Base-by-base conservation (phyloP, 2,113 vertebrate species). In the Cyanistes caeruleus region DNA sequence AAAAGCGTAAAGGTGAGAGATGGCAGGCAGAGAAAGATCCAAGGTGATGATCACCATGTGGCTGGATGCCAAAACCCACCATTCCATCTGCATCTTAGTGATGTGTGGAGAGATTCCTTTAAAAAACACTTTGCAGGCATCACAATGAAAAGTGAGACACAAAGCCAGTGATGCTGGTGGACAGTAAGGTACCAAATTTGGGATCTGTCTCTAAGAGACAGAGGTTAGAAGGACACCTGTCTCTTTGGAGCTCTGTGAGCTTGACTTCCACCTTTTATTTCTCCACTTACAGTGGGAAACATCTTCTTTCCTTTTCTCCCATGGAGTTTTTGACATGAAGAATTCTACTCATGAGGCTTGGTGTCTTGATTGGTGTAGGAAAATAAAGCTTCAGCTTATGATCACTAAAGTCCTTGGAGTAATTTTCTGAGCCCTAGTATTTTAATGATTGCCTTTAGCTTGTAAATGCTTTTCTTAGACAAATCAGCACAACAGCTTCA, bases 371-470 rank as follows among this genome's bases (percentile, higher is more conserved):
- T 84, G 46, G 16, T 90, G 55, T 30, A 48, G 30, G 79, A 93
- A 91, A 97, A 96, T 76, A 97, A 96, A 96, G 72, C 53, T 94
- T 95, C 49, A 15, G 53, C 30, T 96, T 67, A 58, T 84, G 78
- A 90, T 97, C 91, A 96, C 89, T 96, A 65, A 97, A 91, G 39
- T 96, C 82, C 80, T 95, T 96, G 76, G 65, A 90, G 81, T 95
- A 3, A 75, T 90, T 96, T 96, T 94, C 93, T 90, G 23, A 68
- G 82, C 82, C 70, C 92, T 93, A 96, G 86, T 90, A 97, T 97
- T 96, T 95, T 96, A 95, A 93, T 96, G 76, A 96, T 72, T 74
- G 25, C 16, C 82, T 97, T 96, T 95, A 85, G 72, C 94, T 97
- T 95, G 79, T 52, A 95, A 82, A 56, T 85, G 55, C 28, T 84